A percentile compares a stretch with the other conserved stretches of the same genome.
These are phyloP conservation scores for Cryptotermes secundus DNA, from an alignment of 1,140 invertebrate species.

Conservation along the genomic window DNA sequence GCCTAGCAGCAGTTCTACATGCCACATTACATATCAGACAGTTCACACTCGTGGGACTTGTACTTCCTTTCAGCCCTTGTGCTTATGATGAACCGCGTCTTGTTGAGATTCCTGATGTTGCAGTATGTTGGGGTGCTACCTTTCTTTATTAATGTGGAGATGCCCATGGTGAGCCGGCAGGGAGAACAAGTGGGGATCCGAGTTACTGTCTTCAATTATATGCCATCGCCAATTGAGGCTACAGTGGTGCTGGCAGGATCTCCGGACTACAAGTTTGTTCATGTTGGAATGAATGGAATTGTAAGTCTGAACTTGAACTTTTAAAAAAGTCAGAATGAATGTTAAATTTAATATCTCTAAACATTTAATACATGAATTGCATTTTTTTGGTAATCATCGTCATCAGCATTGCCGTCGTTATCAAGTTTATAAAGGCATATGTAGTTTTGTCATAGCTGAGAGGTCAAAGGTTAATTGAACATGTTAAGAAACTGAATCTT, in stretches of 20 bases:
- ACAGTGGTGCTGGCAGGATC: slow-evolving; percentile 85
- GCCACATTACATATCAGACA: no score
- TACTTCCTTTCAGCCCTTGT: no score
- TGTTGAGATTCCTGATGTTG: slow-evolving; percentile 23
- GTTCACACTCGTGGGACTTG: no score
- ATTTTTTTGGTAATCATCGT: slow-evolving; percentile 19
- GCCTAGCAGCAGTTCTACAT: no score
- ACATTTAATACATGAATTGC: no score
- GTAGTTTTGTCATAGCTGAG: no score
- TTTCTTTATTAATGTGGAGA: slow-evolving; percentile 95
- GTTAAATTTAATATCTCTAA: no score
- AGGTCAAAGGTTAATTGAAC: no score
- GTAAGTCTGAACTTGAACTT: slow-evolving; percentile 54
- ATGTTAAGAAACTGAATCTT: no score
- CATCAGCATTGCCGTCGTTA: background rate
- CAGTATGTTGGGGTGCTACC: slow-evolving; percentile 81
- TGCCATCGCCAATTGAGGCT: slow-evolving; percentile 78
- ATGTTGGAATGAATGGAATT: slow-evolving; percentile 88
- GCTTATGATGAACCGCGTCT: no score
- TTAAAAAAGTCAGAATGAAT: background rate
- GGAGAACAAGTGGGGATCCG: slow-evolving; percentile 93
- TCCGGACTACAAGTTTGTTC: slow-evolving; percentile 88
- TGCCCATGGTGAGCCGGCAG: slow-evolving; percentile 77
- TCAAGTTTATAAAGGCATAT: no score
- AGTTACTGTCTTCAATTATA: slow-evolving; percentile 93